Evolutionary conservation across 2,888 invertebrate genomes (phyloP), one percentile per base, ranked within the genome.

Genomic region (Plebejus argus): DNA sequence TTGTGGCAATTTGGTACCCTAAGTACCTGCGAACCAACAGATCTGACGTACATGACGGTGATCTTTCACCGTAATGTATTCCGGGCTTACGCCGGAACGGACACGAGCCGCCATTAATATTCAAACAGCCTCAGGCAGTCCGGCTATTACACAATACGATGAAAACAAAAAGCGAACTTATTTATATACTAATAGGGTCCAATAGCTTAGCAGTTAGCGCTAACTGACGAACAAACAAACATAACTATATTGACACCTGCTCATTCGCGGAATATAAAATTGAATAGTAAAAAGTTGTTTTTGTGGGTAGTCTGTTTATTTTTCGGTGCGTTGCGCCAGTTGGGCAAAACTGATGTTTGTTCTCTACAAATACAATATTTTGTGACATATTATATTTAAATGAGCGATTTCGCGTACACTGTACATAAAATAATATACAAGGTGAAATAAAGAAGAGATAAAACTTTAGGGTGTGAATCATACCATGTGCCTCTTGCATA

Each of bases 51-150:
- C 23, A 23, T 23, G 5, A 23, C 28, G 15, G 28, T 66, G 66
- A 66, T 66, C 84, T 86, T 86, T 86, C 87, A 88, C 84, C 84
- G 85, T 89, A 89, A 90, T 88, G 85, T 87, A 88, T 88, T 87
- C 88, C 83, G 84, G 85, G 86, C 85, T 83, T 86, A 85, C 84
- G 85, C 83, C 85, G 87, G 87, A 88, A 86, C 86, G 87, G 86
- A 88, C 86, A 88, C 86, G 28, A 66, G 20, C 87, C 85, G 85
- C 84, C 88, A 91, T 92, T 91, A 92, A 91, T 91, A 93, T 92
- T 91, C 89, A 91, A 91, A 92, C 89, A 84, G 88, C 87, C 89
- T 86, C 86, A 83, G 88, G 89, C 89, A 84, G 86, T 84, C 86
- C 82, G 83, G 85, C 86, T 86, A 89, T 88, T 88, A 87, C 83